Evolutionary conservation across 2,113 vertebrate genomes (phyloP).

Genomic region (Silurus asotus): DNA sequence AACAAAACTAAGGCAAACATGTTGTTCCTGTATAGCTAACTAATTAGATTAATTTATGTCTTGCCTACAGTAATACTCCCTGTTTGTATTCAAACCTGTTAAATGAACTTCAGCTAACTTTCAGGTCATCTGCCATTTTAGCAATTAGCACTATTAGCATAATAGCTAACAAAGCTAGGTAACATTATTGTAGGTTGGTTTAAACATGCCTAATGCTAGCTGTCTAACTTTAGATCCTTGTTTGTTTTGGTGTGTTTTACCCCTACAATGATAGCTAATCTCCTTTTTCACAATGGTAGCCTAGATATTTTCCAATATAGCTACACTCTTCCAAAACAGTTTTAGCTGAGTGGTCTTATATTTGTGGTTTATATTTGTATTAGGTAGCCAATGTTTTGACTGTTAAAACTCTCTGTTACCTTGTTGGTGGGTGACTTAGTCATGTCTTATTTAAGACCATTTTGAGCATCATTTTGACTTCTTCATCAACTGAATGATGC

Average conservation of each 20-base stretch:
- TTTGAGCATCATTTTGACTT: neutral
- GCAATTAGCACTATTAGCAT: neutral
- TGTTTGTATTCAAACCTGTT: neutral
- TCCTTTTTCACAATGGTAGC: neutral
- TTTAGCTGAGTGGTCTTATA: neutral
- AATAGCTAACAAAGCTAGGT: neutral
- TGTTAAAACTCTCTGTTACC: neutral
- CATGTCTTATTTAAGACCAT: neutral
- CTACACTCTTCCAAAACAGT: neutral
- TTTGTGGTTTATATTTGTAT: neutral
- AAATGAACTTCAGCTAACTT: neutral
- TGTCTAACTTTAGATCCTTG: neutral
- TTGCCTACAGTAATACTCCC: neutral
- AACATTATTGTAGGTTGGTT: neutral
- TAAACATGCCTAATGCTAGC: neutral
- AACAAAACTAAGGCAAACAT: neutral
- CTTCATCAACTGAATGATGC: too few relatives aligned
- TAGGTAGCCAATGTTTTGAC: neutral
- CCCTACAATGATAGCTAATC: neutral
- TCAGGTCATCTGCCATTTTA: too few relatives aligned
- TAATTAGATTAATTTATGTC: neutral
- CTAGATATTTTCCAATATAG: neutral
- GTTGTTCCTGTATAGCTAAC: neutral
- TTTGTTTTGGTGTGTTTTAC: neutral
- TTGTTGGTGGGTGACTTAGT: neutral